phyloP scores from a whole-genome alignment of 2,888 invertebrate genomes.

The Cosmia pyralina region DNA sequence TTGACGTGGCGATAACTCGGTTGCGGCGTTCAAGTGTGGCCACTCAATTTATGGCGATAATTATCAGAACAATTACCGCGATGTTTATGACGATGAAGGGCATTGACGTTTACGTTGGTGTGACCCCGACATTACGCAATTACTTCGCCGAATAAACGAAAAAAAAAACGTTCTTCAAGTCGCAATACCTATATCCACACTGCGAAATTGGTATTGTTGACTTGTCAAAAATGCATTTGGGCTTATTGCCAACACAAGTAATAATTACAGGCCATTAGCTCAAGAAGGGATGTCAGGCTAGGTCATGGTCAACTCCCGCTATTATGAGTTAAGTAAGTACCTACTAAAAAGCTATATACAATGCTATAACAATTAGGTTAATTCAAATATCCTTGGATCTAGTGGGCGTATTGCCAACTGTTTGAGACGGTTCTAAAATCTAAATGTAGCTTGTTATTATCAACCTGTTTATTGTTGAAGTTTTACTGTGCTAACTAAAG shows the following conservation, averaged over 20 bases:
- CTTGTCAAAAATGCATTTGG: slow-evolving; percentile 2
- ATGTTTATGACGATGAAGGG: too few relatives aligned
- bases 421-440: slow-evolving; percentile 16
- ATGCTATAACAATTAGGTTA: not conserved
- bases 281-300: not conserved
- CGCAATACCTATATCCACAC: not conserved
- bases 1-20: too few relatives aligned
- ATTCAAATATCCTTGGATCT: slow-evolving; percentile 22
- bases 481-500: not conserved
- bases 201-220: not conserved
- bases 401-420: slow-evolving; percentile 39
- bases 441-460: slow-evolving; percentile 15
- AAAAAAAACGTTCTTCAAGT: not conserved
- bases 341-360: not conserved
- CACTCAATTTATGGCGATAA: too few relatives aligned
- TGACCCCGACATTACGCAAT: too few relatives aligned
- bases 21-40: too few relatives aligned
- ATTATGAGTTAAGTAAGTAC: not conserved
- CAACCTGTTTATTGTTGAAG: not conserved
- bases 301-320: slow-evolving; percentile 1
- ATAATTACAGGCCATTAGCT: too few relatives aligned
- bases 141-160: too few relatives aligned
- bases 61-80: too few relatives aligned
- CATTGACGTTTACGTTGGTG: too few relatives aligned
- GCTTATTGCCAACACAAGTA: slow-evolving; percentile 5